Conservation (phyloP, 2,888 invertebrate genomes). For the Drymonia ruficornis region DNA sequence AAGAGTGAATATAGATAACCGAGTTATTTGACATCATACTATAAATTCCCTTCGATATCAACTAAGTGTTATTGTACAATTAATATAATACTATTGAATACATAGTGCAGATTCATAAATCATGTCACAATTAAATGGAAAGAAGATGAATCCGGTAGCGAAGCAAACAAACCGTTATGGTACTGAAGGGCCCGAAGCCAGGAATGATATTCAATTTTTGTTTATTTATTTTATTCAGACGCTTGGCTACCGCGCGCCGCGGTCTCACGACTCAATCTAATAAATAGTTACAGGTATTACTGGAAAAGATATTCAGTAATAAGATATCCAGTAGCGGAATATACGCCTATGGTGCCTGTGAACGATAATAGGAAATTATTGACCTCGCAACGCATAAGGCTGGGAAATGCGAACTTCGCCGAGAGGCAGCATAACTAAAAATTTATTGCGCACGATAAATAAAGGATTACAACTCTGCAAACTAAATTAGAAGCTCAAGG, state of each 20-base stretch:
- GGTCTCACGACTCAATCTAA: constrained; percentile 83
- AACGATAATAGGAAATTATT: constrained; percentile 71
- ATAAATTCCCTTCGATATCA: constrained; percentile 20
- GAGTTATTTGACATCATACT: constrained; percentile 19
- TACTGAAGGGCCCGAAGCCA: constrained; percentile 48
- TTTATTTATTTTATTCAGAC: constrained; percentile 73
- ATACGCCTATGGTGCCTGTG: constrained; percentile 56
- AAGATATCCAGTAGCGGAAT: constrained; percentile 73
- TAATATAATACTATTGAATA: constrained; percentile 12
- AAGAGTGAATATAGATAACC: constrained; percentile 27
- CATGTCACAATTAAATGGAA: constrained; percentile 5
- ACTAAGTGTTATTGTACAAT: constrained; percentile 16
- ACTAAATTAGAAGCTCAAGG: constrained; percentile 27
- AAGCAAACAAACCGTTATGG: constrained; percentile 52
- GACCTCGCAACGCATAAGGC: constrained; percentile 48
- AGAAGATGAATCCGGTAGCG: constrained; percentile 29
- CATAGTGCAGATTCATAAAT: constrained; percentile 21
- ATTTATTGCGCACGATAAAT: constrained; percentile 27
- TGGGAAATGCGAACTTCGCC: constrained; percentile 31
- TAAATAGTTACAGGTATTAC: constrained; percentile 75
- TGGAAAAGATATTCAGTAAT: constrained; percentile 71
- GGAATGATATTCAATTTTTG: constrained; percentile 56
- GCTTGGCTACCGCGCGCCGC: constrained; percentile 63
- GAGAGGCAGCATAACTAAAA: constrained; percentile 20
- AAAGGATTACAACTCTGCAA: constrained; percentile 20